Evolutionary conservation across 2,113 vertebrate species (phyloP).

Genomic region (Theristicus caerulescens): DNA sequence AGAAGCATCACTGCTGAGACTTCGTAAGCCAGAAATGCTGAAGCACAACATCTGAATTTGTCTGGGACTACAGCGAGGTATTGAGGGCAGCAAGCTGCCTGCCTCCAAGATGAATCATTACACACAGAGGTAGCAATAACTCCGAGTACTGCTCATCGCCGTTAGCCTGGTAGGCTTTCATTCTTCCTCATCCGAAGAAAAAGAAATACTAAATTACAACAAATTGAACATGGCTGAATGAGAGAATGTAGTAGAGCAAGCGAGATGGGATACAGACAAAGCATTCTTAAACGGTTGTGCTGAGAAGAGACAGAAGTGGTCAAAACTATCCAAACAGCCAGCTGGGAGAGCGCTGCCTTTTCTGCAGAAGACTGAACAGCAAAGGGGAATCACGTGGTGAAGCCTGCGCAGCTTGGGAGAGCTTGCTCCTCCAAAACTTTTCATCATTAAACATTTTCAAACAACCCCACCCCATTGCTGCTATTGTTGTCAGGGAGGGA

Average conservation of each 20-base stretch:
- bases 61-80: background rate
- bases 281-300: background rate
- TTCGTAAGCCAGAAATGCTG: background rate
- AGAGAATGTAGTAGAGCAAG: background rate
- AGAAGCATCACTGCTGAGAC: background rate
- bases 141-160: background rate
- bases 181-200: background rate
- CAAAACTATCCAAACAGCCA: rapidly evolving
- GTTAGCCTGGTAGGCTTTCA: background rate
- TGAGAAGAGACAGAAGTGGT: background rate
- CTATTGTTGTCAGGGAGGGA: constrained; percentile 48
- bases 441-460: background rate
- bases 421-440: background rate
- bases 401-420: background rate
- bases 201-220: background rate
- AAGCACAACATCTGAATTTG: background rate
- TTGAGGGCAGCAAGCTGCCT: background rate
- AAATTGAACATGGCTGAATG: rapidly evolving
- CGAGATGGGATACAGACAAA: background rate
- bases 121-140: background rate
- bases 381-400: background rate
- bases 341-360: background rate
- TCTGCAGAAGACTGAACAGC: background rate
- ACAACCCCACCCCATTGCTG: constrained; percentile 24
- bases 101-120: background rate